A percentile compares a stretch with the other conserved stretches of the same genome.
Evolutionary conservation across 2,113 vertebrate genomes (phyloP).

Genomic region (Rhipidura dahli): DNA sequence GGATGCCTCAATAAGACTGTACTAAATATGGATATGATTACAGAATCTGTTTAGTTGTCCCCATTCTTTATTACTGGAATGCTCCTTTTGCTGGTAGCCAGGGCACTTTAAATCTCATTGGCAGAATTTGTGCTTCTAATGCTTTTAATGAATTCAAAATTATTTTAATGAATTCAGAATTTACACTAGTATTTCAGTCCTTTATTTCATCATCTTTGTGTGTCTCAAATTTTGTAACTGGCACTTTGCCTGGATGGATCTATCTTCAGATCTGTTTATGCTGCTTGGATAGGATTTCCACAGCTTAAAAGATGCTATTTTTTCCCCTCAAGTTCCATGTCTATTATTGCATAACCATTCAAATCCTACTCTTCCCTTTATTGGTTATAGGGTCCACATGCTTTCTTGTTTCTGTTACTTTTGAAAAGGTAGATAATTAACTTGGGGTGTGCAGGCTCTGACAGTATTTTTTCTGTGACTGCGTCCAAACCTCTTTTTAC

Average conservation of each 20-base stretch:
- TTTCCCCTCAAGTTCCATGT: background rate
- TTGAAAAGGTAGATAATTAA: background rate
- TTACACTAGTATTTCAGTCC: conserved; percentile 17
- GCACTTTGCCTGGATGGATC: conserved; percentile 29
- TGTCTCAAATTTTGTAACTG: conserved; percentile 47
- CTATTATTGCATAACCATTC: background rate
- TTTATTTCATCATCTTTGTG: conserved; percentile 31
- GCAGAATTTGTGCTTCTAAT: conserved; percentile 22
- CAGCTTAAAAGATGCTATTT: conserved; percentile 17
- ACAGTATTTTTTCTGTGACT: background rate
- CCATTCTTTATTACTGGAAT: background rate
- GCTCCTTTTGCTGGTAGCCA: background rate
- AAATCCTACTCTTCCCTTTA: background rate
- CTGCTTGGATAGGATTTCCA: conserved; percentile 48
- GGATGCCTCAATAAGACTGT: background rate
- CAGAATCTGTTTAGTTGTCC: background rate
- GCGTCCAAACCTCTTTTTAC: background rate
- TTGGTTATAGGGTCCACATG: background rate
- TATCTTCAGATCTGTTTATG: conserved; percentile 44
- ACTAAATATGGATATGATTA: background rate
- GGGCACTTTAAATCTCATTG: background rate
- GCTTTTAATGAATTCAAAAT: conserved; percentile 48
- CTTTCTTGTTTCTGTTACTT: background rate
- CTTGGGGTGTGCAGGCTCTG: background rate
- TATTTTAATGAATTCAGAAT: conserved; percentile 52